Base-by-base conservation (phyloP, 2,113 vertebrate species). In the Anhinga rufa region DNA sequence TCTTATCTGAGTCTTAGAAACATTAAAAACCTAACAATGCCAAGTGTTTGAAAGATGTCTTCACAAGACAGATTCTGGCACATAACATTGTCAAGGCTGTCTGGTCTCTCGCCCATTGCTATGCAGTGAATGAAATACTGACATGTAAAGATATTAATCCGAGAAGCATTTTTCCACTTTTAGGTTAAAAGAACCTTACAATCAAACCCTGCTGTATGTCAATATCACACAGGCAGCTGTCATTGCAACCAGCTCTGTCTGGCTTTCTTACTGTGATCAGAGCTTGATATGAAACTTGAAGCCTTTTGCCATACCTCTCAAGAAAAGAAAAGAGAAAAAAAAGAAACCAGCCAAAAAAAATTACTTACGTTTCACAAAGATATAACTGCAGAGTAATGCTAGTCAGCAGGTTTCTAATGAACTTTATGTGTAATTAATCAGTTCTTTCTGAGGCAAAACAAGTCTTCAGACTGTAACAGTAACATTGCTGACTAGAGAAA, bases 381-480 rank as follows among this genome's bases (percentile, higher is more conserved):
- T 90, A 65, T 46, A 96, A 95, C 72, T 85, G 92, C 66, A 91
- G 61, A 90, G 60, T 89, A 82, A 97, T 34, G 48, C 42, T 72
- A 91, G 93, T 97, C 95, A 97, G 98, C 94, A 93, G 83, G 96
- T 98, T 99, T 98, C 98, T 98, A 98, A 98, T 96, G 91, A 98
- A 89, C 64, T 69, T 96, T 96, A 97, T 96, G 57, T 83, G 97
- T 97, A 98, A 98, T 98, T 98, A 97, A 98, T 97, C 70, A 42
- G 40, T 90, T 86, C 84, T 90, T 92, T 93, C 80, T 95, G 69
- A 96, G 57, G 84, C 60, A 92, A 97, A 97, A 58, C 82, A 97
- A 95, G 49, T 66, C 70, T 96, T 89, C 81, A 95, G 92, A 54
- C 54, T 57, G 13, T 82, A 95, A 57, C 28, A 97, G 97, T 96